Evolutionary conservation across 2,113 vertebrate genomes (phyloP).

Genomic region (Mellivora capensis): DNA sequence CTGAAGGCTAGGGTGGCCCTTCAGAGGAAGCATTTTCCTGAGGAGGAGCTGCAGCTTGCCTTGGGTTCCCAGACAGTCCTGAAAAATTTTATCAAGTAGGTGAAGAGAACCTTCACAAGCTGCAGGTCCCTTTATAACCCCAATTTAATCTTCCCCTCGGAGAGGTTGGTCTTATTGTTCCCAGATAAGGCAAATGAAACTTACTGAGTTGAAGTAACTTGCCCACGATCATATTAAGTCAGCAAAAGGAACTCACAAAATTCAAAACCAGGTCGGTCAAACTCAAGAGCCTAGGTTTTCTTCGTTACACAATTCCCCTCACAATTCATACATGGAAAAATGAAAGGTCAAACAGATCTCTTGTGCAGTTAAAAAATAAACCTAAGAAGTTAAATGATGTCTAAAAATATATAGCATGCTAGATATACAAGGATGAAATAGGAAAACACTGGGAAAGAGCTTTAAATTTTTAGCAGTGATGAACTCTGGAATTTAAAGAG

Average conservation of each 20-base stretch:
- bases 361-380: constrained; percentile 22
- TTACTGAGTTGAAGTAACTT: neutral
- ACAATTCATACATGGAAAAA: neutral
- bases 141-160: neutral
- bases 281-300: neutral
- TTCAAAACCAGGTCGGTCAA: constrained; percentile 2
- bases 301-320: neutral
- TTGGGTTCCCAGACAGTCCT: neutral
- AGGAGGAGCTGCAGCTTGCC: neutral
- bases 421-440: neutral
- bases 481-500: constrained; percentile 7
- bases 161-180: neutral
- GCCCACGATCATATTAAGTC: neutral
- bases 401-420: neutral
- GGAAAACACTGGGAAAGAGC: neutral
- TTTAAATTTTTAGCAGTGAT: neutral
- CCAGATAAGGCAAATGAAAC: constrained; percentile 15
- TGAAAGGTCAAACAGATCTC: constrained; percentile 21
- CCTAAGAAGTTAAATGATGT: neutral
- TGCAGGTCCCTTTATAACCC: neutral
- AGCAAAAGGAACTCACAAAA: neutral
- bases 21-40: neutral
- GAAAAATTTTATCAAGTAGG: neutral
- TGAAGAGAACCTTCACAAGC: neutral
- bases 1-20: neutral